Conservation (phyloP, 2,888 invertebrate species). For the Agrenia bidenticulata region DNA sequence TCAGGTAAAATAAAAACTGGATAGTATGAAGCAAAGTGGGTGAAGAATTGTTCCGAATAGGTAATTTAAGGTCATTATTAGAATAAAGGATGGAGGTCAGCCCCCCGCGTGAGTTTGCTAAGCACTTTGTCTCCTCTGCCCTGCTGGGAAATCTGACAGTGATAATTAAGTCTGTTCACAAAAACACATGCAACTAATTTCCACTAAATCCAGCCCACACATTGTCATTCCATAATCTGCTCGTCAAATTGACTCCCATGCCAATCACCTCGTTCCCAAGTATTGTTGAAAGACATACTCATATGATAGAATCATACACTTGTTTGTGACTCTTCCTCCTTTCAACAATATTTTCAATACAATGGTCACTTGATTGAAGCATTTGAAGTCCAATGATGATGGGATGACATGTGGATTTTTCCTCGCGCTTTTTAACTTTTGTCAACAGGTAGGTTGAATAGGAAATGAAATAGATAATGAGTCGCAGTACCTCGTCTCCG, state of each 20-base stretch:
- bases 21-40: background rate
- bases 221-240: slow-evolving; percentile 26
- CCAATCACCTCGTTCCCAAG: background rate
- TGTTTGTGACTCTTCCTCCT: background rate
- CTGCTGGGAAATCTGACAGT: slow-evolving; percentile 44
- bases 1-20: too few species aligned
- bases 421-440: slow-evolving; percentile 22
- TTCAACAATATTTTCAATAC: slow-evolving; percentile 9
- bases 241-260: slow-evolving; percentile 19
- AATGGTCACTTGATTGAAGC: slow-evolving; percentile 2
- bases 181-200: slow-evolving; percentile 31
- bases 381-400: background rate
- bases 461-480: slow-evolving; percentile 12
- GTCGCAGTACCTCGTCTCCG: slow-evolving; percentile 8
- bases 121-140: slow-evolving; percentile 50
- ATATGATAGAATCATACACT: too few species aligned
- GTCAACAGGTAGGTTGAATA: slow-evolving; percentile 17
- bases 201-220: slow-evolving; percentile 37
- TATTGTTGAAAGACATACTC: too few species aligned
- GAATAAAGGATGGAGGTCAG: slow-evolving; percentile 18
- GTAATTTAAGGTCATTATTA: slow-evolving; percentile 8
- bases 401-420: slow-evolving; percentile 22
- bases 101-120: slow-evolving; percentile 40
- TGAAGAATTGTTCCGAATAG: background rate
- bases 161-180: slow-evolving; percentile 34